These are phyloP conservation scores for Cheilosia impressa DNA, from an alignment of 2,888 invertebrate species.

Conservation along the genomic window DNA sequence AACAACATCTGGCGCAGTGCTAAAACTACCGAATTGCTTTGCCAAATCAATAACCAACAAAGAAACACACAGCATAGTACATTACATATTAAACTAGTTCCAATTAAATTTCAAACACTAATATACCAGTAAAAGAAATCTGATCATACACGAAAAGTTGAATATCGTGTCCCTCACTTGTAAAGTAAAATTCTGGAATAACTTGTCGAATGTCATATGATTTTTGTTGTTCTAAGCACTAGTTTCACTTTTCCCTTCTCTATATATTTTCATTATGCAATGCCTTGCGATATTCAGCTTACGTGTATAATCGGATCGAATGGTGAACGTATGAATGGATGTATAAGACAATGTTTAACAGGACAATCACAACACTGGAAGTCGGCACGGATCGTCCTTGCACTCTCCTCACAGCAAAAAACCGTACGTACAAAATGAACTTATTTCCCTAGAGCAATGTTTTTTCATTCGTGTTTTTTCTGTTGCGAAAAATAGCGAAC, in stretches of 20 bases:
- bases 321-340: slow-evolving; percentile 84
- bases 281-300: slow-evolving; percentile 82
- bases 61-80: no score
- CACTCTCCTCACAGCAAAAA: slow-evolving; percentile 85
- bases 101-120: neutral
- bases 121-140: slow-evolving; percentile 43
- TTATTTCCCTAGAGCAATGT: slow-evolving; percentile 14
- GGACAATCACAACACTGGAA: slow-evolving; percentile 84
- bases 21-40: no score
- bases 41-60: no score
- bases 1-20: no score
- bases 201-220: slow-evolving; percentile 59
- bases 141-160: slow-evolving; percentile 83
- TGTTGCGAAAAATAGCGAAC: slow-evolving; percentile 78
- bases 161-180: slow-evolving; percentile 81
- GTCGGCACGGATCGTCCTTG: slow-evolving; percentile 85
- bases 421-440: slow-evolving; percentile 84
- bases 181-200: slow-evolving; percentile 64
- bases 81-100: neutral
- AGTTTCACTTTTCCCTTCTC: slow-evolving; percentile 76
- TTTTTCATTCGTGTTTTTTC: neutral
- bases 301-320: slow-evolving; percentile 84
- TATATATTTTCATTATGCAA: slow-evolving; percentile 76
- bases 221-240: slow-evolving; percentile 37
- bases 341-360: slow-evolving; percentile 84